Base-by-base conservation (phyloP, 2,888 invertebrate species). In the Merodon equestris region DNA sequence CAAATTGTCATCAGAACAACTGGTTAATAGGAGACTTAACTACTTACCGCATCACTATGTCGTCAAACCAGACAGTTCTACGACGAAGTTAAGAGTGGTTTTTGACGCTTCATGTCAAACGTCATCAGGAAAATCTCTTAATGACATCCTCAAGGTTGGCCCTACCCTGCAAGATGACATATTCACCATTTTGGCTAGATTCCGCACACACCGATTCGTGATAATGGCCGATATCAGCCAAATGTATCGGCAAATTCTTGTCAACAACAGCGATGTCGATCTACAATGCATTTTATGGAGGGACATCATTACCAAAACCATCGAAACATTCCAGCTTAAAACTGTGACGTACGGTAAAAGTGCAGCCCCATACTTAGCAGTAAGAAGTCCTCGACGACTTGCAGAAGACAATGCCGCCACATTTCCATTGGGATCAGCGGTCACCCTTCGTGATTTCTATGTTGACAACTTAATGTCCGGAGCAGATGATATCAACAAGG, bases 401-500 rank as follows among this genome's bases (percentile, higher is more conserved):
- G 40, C 15, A 47, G 40, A 48, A 48, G 47, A 51, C 1, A 34
- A 34, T 34, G 7, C 50, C 7, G 7, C 27, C n/a, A n/a, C 27
- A 10, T 64, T 54, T 64, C 54, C 53, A 0, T 18, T 45, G 15
- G 54, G 64, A 36, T 53, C 54, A 1, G 13, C 15, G 13, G 7
- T 54, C 9, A 64, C 64, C n/a, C 14, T 45, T 14, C 64, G 38
- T 19, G 64, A 54, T 9, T 64, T 64, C 9, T 64, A 54, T 18
- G 68, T 79, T 18, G 77, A 68, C 12, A 73, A 73, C 48, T 53
- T 79, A 44, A 48, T 73, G 42, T 73, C 68, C 7, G 79, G 79
- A 12, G 68, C 73, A 9, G 17, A 77, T 5, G 38, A 54, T 36
- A 15, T 66, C 9, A 36, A 66, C 12, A 19, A 58, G 9, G 40